A percentile compares a stretch with the other conserved stretches of the same genome.
These are phyloP conservation scores for Montipora efflorescens DNA, from an alignment of 64 coral and sea anemone species.

Conservation along the genomic window DNA sequence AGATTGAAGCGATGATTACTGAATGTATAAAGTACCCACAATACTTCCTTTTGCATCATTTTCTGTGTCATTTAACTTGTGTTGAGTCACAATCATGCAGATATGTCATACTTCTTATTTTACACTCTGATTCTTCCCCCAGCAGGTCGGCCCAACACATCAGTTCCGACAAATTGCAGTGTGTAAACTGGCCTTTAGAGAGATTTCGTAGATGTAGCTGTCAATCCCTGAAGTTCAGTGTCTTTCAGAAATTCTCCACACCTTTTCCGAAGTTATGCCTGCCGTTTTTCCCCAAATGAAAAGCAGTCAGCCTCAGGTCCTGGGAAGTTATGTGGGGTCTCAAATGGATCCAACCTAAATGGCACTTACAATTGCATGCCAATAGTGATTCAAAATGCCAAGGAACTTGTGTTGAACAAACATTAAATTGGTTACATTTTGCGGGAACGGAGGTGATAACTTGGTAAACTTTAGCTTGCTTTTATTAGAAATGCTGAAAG, in stretches of 20 bases:
- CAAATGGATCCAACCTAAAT: background rate
- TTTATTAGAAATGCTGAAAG: too few relatives aligned
- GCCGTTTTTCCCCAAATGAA: conserved; percentile 15
- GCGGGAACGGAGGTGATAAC: background rate
- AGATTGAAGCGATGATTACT: background rate
- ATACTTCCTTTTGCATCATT: too few relatives aligned
- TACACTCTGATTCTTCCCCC: conserved; percentile 14
- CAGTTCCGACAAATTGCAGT: conserved; percentile 26
- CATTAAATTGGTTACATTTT: conserved; percentile 26
- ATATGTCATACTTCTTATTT: conserved; percentile 5
- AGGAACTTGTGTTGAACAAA: conserved; percentile 32
- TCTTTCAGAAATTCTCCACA: conserved; percentile 13
- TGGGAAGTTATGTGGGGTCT: conserved; percentile 21
- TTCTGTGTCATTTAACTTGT: too few relatives aligned
- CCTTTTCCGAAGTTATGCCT: conserved; percentile 17
- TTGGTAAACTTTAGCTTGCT: too few relatives aligned
- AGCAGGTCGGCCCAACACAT: conserved; percentile 6
- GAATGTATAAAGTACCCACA: background rate
- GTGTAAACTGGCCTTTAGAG: conserved; percentile 17
- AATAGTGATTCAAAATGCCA: conserved; percentile 18
- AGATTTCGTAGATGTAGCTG: background rate
- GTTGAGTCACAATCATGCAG: background rate
- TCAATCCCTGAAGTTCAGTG: background rate
- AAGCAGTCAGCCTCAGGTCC: conserved; percentile 21
- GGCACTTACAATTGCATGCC: conserved; percentile 23